Conservation (phyloP, 64 coral and sea anemone species). For the Acropora yongei region DNA sequence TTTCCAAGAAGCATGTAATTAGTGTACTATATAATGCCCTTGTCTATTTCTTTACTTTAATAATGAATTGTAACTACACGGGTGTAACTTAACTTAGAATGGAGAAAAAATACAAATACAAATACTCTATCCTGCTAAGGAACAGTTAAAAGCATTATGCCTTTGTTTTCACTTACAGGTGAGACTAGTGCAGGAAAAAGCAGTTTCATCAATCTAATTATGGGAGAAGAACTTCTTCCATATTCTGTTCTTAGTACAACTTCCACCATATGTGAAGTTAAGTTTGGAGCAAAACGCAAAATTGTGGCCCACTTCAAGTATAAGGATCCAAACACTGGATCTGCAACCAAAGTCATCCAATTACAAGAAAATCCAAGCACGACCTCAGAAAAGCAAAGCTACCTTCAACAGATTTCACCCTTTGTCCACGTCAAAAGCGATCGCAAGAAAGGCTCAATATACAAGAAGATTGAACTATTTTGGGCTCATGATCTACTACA, state of each 20-base stretch:
- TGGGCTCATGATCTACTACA: conserved; percentile 32
- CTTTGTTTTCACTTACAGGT: background rate
- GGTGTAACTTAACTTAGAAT: too few relatives aligned
- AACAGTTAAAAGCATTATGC: too few relatives aligned
- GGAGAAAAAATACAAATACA: too few relatives aligned
- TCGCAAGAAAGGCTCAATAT: conserved; percentile 22
- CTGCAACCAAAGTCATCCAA: background rate
- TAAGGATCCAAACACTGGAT: conserved; percentile 32
- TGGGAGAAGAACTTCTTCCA: conserved; percentile 52
- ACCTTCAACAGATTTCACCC: conserved; percentile 31
- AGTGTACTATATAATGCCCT: too few relatives aligned
- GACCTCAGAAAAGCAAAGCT: background rate
- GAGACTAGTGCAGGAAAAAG: conserved; percentile 49
- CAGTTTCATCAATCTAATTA: conserved; percentile 42
- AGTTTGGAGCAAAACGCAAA: background rate
- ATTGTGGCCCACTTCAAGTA: conserved; percentile 37
- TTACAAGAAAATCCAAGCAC: background rate
- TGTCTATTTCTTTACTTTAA: too few relatives aligned
- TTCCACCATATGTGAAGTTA: conserved; percentile 52
- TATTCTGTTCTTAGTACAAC: conserved; percentile 17
- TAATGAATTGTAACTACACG: too few relatives aligned
- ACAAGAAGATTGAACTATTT: conserved; percentile 51
- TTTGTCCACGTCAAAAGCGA: conserved; percentile 26
- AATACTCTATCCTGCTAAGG: too few relatives aligned
- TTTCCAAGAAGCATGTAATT: too few relatives aligned